Evolutionary conservation across 1,140 invertebrate species (phyloP).

Genomic region (Copidosoma floridanum): DNA sequence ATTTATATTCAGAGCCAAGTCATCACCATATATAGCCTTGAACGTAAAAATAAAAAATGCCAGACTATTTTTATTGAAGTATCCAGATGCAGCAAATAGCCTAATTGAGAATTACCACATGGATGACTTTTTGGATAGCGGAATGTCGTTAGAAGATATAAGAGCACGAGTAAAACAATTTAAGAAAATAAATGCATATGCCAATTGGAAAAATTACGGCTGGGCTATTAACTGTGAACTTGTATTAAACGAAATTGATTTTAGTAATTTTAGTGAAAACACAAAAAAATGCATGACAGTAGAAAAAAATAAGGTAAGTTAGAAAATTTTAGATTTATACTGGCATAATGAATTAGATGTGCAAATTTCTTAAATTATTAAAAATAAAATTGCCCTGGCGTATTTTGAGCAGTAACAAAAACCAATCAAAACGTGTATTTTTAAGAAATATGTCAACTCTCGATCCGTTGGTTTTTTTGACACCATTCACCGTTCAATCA

Average conservation of each 20-base stretch:
- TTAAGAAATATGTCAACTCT: conserved; percentile 34
- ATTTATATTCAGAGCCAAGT: too few species aligned
- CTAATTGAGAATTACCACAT: conserved; percentile 42
- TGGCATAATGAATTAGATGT: background rate
- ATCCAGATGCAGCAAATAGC: too few species aligned
- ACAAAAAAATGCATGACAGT: background rate
- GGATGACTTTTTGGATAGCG: conserved; percentile 34
- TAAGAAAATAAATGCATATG: conserved; percentile 6
- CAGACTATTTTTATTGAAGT: too few species aligned
- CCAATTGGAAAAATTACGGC: background rate
- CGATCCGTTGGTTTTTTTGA: conserved; percentile 45
- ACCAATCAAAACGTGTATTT: conserved; percentile 29
- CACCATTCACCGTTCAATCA: conserved; percentile 39
- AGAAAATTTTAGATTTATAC: background rate
- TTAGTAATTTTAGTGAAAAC: background rate
- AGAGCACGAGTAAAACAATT: background rate
- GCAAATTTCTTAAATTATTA: background rate
- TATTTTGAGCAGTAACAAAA: background rate
- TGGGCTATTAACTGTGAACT: background rate
- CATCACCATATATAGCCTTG: too few species aligned
- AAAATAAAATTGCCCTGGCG: background rate
- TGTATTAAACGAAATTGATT: background rate
- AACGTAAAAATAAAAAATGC: too few species aligned
- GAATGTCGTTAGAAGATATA: background rate
- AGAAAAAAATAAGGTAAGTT: background rate